Evolutionary conservation across 1,140 invertebrate species (phyloP).

Genomic region (Colletes gigas): DNA sequence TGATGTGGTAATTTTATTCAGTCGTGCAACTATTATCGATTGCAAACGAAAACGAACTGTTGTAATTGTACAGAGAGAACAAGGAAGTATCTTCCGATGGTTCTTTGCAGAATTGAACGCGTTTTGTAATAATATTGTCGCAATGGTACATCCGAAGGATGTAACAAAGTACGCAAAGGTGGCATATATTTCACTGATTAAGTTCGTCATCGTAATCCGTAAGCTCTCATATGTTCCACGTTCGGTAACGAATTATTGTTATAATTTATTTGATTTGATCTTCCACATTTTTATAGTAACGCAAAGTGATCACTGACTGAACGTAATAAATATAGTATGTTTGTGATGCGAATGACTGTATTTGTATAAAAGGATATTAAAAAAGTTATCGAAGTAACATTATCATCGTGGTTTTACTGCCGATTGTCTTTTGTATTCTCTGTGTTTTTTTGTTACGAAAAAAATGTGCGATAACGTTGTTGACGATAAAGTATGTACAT

Average conservation of each 20-base stretch:
- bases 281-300: conserved; percentile 67
- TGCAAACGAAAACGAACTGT: not conserved
- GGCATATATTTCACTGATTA: conserved; percentile 13
- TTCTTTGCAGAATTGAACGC: conserved; percentile 8
- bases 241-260: conserved; percentile 41
- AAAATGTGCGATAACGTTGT: not conserved
- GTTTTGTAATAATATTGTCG: conserved; percentile 2
- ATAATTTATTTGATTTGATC: conserved; percentile 68
- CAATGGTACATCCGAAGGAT: conserved; percentile 1
- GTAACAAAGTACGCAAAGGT: conserved; percentile 6
- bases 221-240: conserved; percentile 3
- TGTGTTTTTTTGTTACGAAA: not conserved
- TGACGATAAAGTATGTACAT: not conserved
- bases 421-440: not conserved
- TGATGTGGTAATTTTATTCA: conserved; percentile 11
- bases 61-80: conserved; percentile 31
- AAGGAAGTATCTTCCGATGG: conserved; percentile 7
- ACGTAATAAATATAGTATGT: conserved; percentile 58
- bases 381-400: conserved; percentile 53
- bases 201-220: conserved; percentile 14
- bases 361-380: conserved; percentile 73
- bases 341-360: conserved; percentile 72
- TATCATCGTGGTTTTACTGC: not conserved
- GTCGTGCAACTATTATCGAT: conserved; percentile 15
- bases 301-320: conserved; percentile 52